A percentile compares a stretch with the other conserved stretches of the same genome.
Conservation (phyloP, 2,113 vertebrate genomes). For the Lepus europaeus region DNA sequence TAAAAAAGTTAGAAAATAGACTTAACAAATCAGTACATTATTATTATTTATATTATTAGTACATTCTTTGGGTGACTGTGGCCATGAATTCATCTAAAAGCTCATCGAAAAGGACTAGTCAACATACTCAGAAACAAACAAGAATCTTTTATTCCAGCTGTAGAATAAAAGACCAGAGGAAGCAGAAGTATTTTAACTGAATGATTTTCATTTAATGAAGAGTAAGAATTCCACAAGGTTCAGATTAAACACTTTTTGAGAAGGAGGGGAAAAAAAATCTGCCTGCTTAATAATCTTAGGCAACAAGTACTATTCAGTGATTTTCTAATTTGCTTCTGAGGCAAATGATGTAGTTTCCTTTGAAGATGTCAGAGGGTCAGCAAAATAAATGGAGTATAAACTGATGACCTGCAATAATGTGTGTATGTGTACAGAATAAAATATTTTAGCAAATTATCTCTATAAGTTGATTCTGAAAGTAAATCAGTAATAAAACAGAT, state of each 20-base stretch:
- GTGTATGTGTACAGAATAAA: constrained; percentile 27
- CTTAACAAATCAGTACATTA: neutral
- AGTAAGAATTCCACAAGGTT: constrained; percentile 66
- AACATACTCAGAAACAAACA: constrained; percentile 70
- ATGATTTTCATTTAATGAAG: constrained; percentile 70
- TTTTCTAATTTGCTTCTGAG: constrained; percentile 53
- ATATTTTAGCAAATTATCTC: constrained; percentile 75
- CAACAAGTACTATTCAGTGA: neutral
- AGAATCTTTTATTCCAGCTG: constrained; percentile 60
- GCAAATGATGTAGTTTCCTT: constrained; percentile 36
- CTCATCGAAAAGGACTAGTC: constrained; percentile 63
- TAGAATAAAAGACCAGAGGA: constrained; percentile 51
- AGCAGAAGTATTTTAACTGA: constrained; percentile 64
- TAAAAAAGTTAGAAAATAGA: constrained; percentile 45
- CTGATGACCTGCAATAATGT: constrained; percentile 69
- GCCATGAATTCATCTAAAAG: constrained; percentile 71
- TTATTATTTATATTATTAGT: neutral
- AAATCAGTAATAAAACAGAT: constrained; percentile 83
- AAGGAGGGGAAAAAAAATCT: constrained; percentile 48
- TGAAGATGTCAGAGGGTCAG: constrained; percentile 55
- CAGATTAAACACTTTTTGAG: constrained; percentile 67
- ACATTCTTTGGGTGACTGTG: constrained; percentile 41
- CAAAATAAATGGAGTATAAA: constrained; percentile 32
- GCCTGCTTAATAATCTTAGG: constrained; percentile 53
- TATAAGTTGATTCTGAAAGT: constrained; percentile 81